Evolutionary conservation across 2,113 vertebrate species (phyloP).

Genomic region (Eulemur rufifrons): DNA sequence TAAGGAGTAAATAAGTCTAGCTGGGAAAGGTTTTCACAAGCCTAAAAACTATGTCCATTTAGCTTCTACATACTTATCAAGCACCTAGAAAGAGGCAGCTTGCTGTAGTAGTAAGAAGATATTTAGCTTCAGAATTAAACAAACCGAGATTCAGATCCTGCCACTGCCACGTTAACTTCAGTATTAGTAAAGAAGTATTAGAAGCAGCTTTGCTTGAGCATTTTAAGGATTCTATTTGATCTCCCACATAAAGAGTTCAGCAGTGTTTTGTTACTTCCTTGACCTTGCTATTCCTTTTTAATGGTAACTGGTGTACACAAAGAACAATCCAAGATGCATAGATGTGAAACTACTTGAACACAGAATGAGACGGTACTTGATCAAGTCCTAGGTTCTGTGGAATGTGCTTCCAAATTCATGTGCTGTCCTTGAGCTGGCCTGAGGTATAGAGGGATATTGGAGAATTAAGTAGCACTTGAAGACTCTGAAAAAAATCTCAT

Average conservation of each 20-base stretch:
- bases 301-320: not conserved
- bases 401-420: not conserved
- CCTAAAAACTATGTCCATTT: not conserved
- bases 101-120: not conserved
- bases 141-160: not conserved
- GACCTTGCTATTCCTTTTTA: not conserved
- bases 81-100: not conserved
- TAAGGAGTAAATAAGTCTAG: not conserved
- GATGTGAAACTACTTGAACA: not conserved
- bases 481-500: not conserved
- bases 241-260: not conserved
- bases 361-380: not conserved
- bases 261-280: not conserved
- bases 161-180: not conserved
- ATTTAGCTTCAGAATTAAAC: slow-evolving; percentile 1
- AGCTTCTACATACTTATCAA: not conserved
- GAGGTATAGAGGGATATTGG: not conserved
- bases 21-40: not conserved
- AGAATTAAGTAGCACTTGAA: not conserved
- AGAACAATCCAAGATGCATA: not conserved
- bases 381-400: not conserved
- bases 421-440: not conserved
- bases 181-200: not conserved
- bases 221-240: not conserved
- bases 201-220: not conserved